Evolutionary conservation across 2,113 vertebrate species (phyloP), one percentile per base, ranked within the genome.

Genomic region (Fregata magnificens): DNA sequence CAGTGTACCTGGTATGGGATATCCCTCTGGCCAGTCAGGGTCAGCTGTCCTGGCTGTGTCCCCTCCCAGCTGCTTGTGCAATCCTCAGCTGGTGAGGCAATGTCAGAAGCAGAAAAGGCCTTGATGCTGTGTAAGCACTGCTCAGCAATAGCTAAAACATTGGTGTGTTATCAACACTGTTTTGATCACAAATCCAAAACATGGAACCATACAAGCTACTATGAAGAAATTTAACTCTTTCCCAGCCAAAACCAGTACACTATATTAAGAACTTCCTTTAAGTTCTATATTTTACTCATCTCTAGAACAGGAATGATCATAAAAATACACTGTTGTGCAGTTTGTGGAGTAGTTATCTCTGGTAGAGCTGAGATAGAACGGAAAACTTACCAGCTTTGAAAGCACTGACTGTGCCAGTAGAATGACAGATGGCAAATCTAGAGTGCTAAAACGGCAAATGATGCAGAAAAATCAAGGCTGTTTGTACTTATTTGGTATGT

Each of bases 41-140:
- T 58, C 36, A 58, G 17, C 10, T 71, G 5, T 50, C 26, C 36
- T 1, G 0, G 2, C 10, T 63, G 11, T 42, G 11, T 19, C 5
- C 14, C 6, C 22, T 71, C 36, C 16, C 10, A 52, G 1, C 19
- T 29, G n/a, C 34, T 59, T n/a, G 47, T 52, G 42, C 14, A 11
- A 11, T 4, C 5, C 16, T 7, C 9, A 67, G 32, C 14, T 36
- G 26, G 11, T 3, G 2, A 2, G 9, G 12, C 9, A 7, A 11
- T 3, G 17, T 77, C 2, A 56, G 31, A 49, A 78, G 17, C 32
- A 61, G 53, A 17, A 38, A 42, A 70, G 13, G 2, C 21, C 31
- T 32, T 56, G 40, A 26, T 1, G 1, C 9, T 28, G 4, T 55
- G n/a, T 32, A 32, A 55, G 31, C 2, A 8, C 20, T 45, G 45